phyloP scores from a whole-genome alignment of 2,797 vertebrate species.

The Cuniculus paca region DNA sequence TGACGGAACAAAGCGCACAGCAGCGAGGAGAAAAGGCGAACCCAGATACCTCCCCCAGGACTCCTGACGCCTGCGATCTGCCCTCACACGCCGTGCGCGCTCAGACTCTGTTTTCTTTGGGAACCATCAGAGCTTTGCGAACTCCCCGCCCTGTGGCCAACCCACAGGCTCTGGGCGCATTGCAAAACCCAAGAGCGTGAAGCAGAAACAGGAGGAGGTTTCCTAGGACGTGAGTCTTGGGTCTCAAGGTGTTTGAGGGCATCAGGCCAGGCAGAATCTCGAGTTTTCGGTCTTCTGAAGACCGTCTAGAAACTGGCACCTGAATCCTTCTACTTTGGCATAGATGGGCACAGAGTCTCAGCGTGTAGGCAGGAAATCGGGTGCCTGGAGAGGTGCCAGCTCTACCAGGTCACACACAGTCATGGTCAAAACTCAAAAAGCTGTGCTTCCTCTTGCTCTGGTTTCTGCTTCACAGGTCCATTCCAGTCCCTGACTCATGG shows the following conservation, averaged over 20 bases:
- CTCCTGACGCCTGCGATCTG: not conserved
- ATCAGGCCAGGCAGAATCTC: not conserved
- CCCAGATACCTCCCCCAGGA: not conserved
- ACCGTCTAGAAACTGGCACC: not conserved
- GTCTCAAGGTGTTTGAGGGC: not conserved
- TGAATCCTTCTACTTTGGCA: not conserved
- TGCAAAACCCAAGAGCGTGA: not conserved
- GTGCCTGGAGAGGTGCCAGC: not conserved
- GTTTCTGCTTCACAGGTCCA: not conserved
- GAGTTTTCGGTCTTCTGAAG: constrained; percentile 13
- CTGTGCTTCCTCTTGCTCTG: not conserved
- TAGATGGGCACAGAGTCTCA: not conserved
- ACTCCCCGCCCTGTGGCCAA: not conserved
- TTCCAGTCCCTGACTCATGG: not conserved
- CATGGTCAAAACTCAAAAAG: not conserved
- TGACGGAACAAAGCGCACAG: not conserved
- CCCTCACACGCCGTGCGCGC: not conserved
- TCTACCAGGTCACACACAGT: not conserved
- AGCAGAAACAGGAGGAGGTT: not conserved
- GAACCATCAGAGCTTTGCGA: not conserved
- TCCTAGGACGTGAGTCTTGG: not conserved
- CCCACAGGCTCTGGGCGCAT: not conserved
- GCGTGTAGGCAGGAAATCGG: not conserved
- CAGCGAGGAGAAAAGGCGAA: not conserved
- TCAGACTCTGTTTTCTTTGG: not conserved